Percentiles rank a stretch among this genome's conserved stretches.
Conservation (phyloP, 2,888 invertebrate genomes). For the Molorchus minor region DNA sequence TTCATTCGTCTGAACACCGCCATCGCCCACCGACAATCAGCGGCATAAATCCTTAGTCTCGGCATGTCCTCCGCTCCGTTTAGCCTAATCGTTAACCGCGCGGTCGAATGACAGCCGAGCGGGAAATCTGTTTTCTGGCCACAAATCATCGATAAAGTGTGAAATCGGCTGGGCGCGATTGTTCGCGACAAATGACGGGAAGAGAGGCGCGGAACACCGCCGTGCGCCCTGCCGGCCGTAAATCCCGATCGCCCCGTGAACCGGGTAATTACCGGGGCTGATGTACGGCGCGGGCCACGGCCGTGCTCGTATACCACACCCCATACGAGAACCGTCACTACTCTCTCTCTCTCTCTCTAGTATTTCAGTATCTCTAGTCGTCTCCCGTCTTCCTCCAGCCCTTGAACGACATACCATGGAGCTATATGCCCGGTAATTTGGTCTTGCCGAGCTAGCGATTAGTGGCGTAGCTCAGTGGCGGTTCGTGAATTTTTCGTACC, state of each 20-base stretch:
- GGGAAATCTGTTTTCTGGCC: slow-evolving; percentile 24
- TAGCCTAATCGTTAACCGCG: slow-evolving; percentile 57
- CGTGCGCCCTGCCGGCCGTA: slow-evolving; percentile 41
- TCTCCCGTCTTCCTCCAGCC: neutral
- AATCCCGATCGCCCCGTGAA: slow-evolving; percentile 52
- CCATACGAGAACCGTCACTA: slow-evolving; percentile 39
- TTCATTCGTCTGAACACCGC: neutral
- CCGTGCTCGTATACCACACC: slow-evolving; percentile 44
- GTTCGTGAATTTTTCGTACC: too few species aligned
- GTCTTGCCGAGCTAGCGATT: neutral
- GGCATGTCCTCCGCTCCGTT: slow-evolving; percentile 53
- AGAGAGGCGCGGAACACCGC: slow-evolving; percentile 53
- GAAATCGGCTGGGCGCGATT: slow-evolving; percentile 19
- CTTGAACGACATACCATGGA: neutral
- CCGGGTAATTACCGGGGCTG: slow-evolving; percentile 57
- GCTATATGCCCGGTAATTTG: neutral
- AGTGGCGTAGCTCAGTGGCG: neutral
- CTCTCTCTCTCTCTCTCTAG: too few species aligned
- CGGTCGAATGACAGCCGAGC: slow-evolving; percentile 39
- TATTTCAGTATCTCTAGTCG: too few species aligned
- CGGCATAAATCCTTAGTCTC: slow-evolving; percentile 30
- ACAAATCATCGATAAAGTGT: slow-evolving; percentile 14
- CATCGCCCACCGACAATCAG: neutral
- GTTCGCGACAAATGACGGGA: slow-evolving; percentile 52
- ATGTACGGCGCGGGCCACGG: slow-evolving; percentile 53